Evolutionary conservation across 2,113 vertebrate species (phyloP).

Genomic region (Coptodon bakossiorum): DNA sequence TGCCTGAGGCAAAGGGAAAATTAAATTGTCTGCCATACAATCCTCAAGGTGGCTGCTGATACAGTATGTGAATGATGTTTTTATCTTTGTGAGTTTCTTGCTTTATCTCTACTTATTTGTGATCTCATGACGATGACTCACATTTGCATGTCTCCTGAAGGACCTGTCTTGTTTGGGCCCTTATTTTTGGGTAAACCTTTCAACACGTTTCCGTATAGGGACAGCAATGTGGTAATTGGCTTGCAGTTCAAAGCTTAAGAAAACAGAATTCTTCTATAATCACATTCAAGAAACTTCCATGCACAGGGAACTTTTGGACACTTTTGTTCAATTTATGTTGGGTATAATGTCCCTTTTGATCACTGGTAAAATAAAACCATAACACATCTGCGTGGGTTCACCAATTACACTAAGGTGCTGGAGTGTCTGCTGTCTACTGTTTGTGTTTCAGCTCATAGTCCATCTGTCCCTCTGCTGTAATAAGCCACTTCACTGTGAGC

Average conservation of each 20-base stretch:
- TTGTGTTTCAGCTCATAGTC: background rate
- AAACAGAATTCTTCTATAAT: background rate
- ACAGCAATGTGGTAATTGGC: background rate
- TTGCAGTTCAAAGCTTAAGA: background rate
- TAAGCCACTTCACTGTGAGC: background rate
- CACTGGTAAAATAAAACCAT: background rate
- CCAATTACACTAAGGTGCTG: background rate
- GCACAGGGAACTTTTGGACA: background rate
- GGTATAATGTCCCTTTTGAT: background rate
- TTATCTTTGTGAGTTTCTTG: background rate
- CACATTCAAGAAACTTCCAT: background rate
- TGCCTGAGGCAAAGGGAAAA: background rate
- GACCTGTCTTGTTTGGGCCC: background rate
- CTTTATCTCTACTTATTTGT: background rate
- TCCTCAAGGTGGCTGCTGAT: background rate
- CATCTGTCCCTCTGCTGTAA: conserved; percentile 8
- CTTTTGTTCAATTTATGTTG: background rate
- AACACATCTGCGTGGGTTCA: background rate
- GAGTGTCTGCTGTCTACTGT: background rate
- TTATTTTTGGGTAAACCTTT: conserved; percentile 17
- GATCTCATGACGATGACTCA: background rate
- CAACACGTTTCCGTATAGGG: background rate
- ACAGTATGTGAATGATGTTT: background rate
- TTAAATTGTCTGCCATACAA: background rate
- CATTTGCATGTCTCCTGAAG: background rate